Evolutionary conservation across 2,888 invertebrate species (phyloP), one percentile per base, ranked within the genome.

Genomic region (Netelia fuscicornis): DNA sequence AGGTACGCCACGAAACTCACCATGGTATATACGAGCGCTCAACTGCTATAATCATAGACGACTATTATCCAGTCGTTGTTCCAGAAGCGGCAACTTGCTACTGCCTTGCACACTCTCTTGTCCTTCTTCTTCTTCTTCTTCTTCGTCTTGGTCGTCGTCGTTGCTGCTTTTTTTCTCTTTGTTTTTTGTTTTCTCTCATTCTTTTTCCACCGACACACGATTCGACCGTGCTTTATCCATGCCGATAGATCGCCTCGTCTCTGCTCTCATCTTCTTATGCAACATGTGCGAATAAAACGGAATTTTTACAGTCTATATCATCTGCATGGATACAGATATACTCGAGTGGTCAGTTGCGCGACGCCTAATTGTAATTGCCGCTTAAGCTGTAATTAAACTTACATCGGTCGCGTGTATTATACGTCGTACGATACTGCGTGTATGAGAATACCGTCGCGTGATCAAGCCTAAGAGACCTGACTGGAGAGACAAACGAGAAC

Each of bases 361-460:
- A 86, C 84, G 58, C 87, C 86, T 89, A 89, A 91, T 90, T 91
- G 86, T 91, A 90, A 90, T 91, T 89, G 89, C 87, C 88, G 83
- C 83, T 88, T 86, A 84, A 83, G 58, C 76, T 20, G 74, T 70
- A 86, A 88, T 86, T 86, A 86, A 85, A 81, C 85, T 81, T 85
- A 85, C 85, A 79, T 77, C 76, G 85, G 75, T 83, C 78, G 58
- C 78, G 74, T 74, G 52, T 81, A 54, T 64, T 78, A 71, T 79
- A 58, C 44, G 48, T 56, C 60, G 62, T 70, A 70, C 37, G 25
- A 68, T 23, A 56, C 78, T 54, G 58, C 81, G 81, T 52, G 70
- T 74, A 72, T 65, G 44, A 83, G 60, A 65, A 77, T 52, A 85
- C 37, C 81, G 74, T 85, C 81, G 85, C 85, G 85, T 85, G 85